phyloP scores from a whole-genome alignment of 2,113 vertebrate genomes.

The Mystacornis crossleyi region DNA sequence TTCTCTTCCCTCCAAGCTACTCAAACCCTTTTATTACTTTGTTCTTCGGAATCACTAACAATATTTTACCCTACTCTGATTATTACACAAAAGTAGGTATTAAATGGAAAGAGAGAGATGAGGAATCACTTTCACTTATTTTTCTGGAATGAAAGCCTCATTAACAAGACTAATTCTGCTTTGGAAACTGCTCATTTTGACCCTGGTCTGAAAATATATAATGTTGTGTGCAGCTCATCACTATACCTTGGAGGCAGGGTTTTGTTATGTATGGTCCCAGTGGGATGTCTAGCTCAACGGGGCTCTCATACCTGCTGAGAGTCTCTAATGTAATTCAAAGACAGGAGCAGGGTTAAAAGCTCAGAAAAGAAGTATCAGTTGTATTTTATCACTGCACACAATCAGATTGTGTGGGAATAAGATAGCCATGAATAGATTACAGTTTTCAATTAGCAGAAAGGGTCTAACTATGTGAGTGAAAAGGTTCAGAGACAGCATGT shows the following conservation, averaged over 20 bases:
- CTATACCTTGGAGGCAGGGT: not conserved
- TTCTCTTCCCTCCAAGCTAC: constrained; percentile 22
- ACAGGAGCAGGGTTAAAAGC: not conserved
- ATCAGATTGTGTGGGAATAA: not conserved
- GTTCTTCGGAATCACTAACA: constrained; percentile 26
- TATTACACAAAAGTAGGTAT: constrained; percentile 17
- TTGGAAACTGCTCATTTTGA: constrained; percentile 10
- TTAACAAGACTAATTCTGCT: constrained; percentile 30
- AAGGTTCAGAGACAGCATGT: not conserved
- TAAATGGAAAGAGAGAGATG: not conserved
- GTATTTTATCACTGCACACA: not conserved
- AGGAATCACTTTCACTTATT: not conserved
- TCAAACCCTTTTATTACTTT: constrained; percentile 45
- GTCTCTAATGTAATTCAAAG: not conserved
- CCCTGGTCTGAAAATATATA: not conserved
- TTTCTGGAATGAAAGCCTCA: constrained; percentile 36
- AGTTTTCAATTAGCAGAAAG: not conserved
- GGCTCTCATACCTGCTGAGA: constrained; percentile 15
- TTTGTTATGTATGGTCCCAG: not conserved
- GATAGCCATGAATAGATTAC: not conserved
- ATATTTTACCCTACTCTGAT: constrained; percentile 27
- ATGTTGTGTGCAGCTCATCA: not conserved
- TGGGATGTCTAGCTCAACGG: not conserved
- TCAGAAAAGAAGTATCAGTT: not conserved
- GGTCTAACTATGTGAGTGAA: not conserved